phyloP scores from a whole-genome alignment of 2,113 vertebrate species.

The Collichthys lucidus region DNA sequence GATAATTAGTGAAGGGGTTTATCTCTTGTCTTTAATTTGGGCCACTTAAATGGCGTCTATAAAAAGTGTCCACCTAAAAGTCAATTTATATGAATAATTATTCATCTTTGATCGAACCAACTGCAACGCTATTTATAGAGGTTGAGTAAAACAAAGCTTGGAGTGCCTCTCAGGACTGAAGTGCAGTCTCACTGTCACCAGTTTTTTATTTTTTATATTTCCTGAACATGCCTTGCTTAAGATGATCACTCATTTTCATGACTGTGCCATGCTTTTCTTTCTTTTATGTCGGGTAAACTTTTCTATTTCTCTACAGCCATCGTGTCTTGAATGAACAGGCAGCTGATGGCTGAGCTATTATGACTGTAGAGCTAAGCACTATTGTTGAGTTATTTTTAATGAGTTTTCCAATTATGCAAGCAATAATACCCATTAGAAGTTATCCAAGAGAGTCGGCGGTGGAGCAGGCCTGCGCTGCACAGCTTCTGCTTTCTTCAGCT shows the following conservation, averaged over 20 bases:
- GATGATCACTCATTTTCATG: constrained; percentile 26
- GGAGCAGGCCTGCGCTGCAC: constrained; percentile 15
- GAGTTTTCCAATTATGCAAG: constrained; percentile 80
- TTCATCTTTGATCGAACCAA: constrained; percentile 29
- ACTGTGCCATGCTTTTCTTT: constrained; percentile 23
- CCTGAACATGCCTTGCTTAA: neutral
- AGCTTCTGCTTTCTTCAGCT: constrained; percentile 39
- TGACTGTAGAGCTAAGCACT: constrained; percentile 73
- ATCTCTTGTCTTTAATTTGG: neutral
- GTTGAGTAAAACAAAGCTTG: constrained; percentile 16
- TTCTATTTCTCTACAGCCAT: constrained; percentile 45
- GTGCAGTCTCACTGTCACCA: constrained; percentile 13
- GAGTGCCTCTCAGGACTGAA: constrained; percentile 5
- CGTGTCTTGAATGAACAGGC: constrained; percentile 65
- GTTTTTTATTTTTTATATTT: constrained; percentile 19
- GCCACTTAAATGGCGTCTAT: neutral
- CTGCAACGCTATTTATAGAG: constrained; percentile 21
- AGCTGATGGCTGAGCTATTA: constrained; percentile 75
- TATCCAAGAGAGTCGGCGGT: constrained; percentile 60
- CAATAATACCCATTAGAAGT: constrained; percentile 78
- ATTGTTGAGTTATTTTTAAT: constrained; percentile 85
- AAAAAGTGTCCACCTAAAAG: constrained; percentile 12
- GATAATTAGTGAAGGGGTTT: constrained; percentile 28
- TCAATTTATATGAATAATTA: constrained; percentile 16
- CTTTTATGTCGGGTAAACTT: constrained; percentile 14